Conservation (phyloP, 2,888 invertebrate species). For the Heliconius ethilla region DNA sequence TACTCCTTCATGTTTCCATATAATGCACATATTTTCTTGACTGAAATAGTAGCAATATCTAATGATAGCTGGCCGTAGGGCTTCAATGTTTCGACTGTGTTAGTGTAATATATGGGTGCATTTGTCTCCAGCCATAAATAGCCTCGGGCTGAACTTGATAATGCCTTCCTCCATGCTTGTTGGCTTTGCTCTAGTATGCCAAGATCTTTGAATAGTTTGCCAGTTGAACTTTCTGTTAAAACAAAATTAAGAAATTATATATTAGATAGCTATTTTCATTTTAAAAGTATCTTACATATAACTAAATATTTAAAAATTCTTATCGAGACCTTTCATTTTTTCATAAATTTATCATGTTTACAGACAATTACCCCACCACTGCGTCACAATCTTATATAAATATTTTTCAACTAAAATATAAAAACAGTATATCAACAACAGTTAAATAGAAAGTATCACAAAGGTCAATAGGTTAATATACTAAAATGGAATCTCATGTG, state of each 20-base stretch:
- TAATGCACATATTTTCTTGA: conserved; percentile 77
- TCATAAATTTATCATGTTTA: too few relatives aligned
- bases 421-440: neutral
- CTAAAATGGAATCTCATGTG: neutral
- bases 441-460: neutral
- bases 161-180: conserved; percentile 82
- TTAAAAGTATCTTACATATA: too few relatives aligned
- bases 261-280: neutral
- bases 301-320: too few relatives aligned
- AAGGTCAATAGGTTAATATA: neutral
- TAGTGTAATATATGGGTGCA: conserved; percentile 85
- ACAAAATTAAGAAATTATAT: neutral
- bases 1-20: conserved; percentile 78
- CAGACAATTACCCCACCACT: neutral
- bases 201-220: conserved; percentile 84
- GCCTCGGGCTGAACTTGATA: conserved; percentile 83
- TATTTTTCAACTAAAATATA: neutral
- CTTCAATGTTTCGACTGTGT: conserved; percentile 77
- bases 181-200: conserved; percentile 85
- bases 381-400: neutral
- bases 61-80: conserved; percentile 84
- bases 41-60: conserved; percentile 80
- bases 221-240: conserved; percentile 84
- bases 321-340: too few relatives aligned
- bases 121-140: conserved; percentile 86